Evolutionary conservation across 2,888 invertebrate species (phyloP).

Genomic region (Chaetoderma sp.): DNA sequence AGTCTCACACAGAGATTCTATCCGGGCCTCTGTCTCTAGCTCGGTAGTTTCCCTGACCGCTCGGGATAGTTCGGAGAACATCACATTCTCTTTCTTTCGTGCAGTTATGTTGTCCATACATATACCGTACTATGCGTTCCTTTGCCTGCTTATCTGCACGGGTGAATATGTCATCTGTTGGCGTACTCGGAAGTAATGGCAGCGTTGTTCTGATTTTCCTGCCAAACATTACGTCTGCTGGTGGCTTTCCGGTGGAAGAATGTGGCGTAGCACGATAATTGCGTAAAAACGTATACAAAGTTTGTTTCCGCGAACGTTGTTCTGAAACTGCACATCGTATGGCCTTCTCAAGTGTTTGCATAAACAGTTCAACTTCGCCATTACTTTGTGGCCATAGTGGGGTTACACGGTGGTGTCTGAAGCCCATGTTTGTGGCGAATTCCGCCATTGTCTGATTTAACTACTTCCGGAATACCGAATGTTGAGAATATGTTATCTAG

Average conservation of each 20-base stretch:
- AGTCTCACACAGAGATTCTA: too few relatives aligned
- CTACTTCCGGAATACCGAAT: slow-evolving; percentile 15
- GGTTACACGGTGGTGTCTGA: background rate
- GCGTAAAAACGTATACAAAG: background rate
- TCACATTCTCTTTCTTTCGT: too few relatives aligned
- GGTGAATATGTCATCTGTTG: too few relatives aligned
- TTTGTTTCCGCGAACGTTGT: background rate
- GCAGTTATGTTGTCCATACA: too few relatives aligned
- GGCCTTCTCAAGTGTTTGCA: background rate
- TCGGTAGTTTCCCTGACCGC: too few relatives aligned
- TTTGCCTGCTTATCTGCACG: too few relatives aligned
- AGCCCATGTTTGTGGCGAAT: too few relatives aligned
- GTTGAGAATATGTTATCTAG: slow-evolving; percentile 14
- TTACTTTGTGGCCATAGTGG: background rate
- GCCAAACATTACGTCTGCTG: background rate
- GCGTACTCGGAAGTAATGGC: too few relatives aligned
- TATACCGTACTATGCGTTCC: too few relatives aligned
- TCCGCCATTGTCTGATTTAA: background rate
- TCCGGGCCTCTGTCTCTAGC: too few relatives aligned
- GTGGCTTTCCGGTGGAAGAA: background rate
- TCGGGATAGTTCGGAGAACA: too few relatives aligned
- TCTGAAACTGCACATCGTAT: background rate
- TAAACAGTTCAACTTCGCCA: background rate
- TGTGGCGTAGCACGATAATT: background rate
- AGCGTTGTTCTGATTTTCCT: slow-evolving; percentile 1